Base-by-base conservation (phyloP, 1,140 invertebrate genomes). In the Bombus picipes region DNA sequence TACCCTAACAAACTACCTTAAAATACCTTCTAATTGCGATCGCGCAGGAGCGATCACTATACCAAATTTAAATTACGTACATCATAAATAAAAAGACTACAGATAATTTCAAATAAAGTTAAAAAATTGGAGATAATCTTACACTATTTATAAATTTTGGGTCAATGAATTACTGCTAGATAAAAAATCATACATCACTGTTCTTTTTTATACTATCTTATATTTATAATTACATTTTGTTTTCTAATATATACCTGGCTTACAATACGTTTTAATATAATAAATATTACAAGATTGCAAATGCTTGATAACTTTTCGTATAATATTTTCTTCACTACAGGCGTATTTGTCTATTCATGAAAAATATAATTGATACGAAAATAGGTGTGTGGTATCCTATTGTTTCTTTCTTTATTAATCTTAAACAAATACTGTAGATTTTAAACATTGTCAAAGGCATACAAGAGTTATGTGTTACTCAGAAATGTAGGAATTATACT, bases 301-400 rank as follows among this genome's bases (percentile, higher is more conserved):
- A 79, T 79, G 41, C 15, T 62, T 25, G 53, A 12, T 79, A 53
- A 62, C 37, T 25, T 41, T 15, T 68, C 22, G 1, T 68, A 68
- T 37, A 28, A 53, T 37, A 53, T 47, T 28, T 41, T 66, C 15
- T 25, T n/a, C 12, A n/a, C 65, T 79, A 79, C 65, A 15, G 32
- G 2, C 6, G 4, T 79, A 47, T 53, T 47, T 79, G 3, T 79
- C 62, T 79, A 79, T 68, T 47, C 77, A 47, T 79, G 65, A 79
- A 79, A 79, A 79, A 79, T 79, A 79, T 79, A 53, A 47, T 79
- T 32, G 41, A 47, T 79, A 79, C 25, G 77, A 79, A 79, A 79
- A 79, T 79, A 79, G 77, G 65, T 79, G 62, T 68, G 43, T 32
- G 32, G 32, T 68, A 77, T 62, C 25, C 65, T 79, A 79, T 47